phyloP scores from a whole-genome alignment of 1,140 invertebrate species.

The Aphaenogaster ashmeadi region DNA sequence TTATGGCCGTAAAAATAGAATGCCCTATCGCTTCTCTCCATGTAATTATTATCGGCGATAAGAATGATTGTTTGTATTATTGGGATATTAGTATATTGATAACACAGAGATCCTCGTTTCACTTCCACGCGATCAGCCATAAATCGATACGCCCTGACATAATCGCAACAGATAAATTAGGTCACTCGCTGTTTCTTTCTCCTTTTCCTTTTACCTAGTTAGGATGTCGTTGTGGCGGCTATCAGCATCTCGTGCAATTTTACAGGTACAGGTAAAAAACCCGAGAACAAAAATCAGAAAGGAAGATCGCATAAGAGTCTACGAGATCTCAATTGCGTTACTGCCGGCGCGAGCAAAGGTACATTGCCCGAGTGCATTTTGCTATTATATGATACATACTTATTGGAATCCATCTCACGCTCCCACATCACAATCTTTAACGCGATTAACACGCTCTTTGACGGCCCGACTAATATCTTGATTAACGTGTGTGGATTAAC shows the following conservation, averaged over 20 bases:
- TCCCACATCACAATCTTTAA: conserved; percentile 61
- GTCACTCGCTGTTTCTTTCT: not conserved
- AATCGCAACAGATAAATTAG: conserved; percentile 27
- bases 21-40: not conserved
- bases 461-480: not conserved
- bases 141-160: conserved; percentile 28
- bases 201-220: conserved; percentile 1
- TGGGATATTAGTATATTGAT: conserved; percentile 5
- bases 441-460: conserved; percentile 73
- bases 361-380: conserved; percentile 85
- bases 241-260: conserved; percentile 85
- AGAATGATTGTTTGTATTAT: conserved; percentile 1
- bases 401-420: conserved; percentile 42
- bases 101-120: not conserved
- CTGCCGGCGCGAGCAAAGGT: conserved; percentile 90
- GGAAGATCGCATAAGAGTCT: conserved; percentile 90
- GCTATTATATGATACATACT: conserved; percentile 58
- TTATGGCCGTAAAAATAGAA: not conserved
- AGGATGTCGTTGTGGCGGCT: conserved; percentile 53
- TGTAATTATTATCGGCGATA: not conserved
- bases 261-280: conserved; percentile 87
- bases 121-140: not conserved
- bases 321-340: conserved; percentile 90
- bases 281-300: conserved; percentile 90
- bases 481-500: conserved; percentile 22